Percentiles rank a stretch among this genome's conserved stretches.
phyloP scores from a whole-genome alignment of 2,797 vertebrate genomes.

The Sparus aurata region DNA sequence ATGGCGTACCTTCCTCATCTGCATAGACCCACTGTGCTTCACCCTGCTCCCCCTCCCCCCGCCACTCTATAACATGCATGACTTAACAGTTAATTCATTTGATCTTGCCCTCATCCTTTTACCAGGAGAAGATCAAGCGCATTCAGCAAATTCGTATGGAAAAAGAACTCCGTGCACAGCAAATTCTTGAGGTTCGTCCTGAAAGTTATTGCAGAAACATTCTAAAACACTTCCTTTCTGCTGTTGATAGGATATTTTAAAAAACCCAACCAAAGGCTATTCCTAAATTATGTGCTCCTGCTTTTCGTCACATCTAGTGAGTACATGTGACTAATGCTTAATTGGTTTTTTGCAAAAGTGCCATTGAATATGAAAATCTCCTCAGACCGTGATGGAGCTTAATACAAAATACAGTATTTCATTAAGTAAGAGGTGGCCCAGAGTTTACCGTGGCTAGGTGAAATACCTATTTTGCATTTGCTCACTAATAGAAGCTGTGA shows the following conservation, averaged over 20 bases:
- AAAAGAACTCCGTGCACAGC: constrained; percentile 96
- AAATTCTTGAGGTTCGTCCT: constrained; percentile 94
- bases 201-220: constrained; percentile 77
- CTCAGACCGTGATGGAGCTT: constrained; percentile 69
- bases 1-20: constrained; percentile 63
- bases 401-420: constrained; percentile 72
- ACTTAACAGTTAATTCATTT: constrained; percentile 81
- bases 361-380: constrained; percentile 79
- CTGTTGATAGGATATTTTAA: constrained; percentile 70
- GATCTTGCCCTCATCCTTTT: constrained; percentile 79
- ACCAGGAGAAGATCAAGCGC: constrained; percentile 97
- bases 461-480: constrained; percentile 72
- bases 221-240: constrained; percentile 76
- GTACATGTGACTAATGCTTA: constrained; percentile 76
- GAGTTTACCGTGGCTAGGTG: constrained; percentile 71
- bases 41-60: constrained; percentile 14
- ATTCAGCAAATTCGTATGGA: constrained; percentile 97
- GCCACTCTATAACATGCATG: constrained; percentile 72
- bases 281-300: constrained; percentile 73
- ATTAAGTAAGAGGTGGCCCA: constrained; percentile 72
- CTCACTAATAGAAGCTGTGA: constrained; percentile 68
- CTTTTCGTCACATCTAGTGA: constrained; percentile 67
- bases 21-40: constrained; percentile 58
- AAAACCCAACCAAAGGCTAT: constrained; percentile 68
- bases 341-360: constrained; percentile 75